Percentiles rank a stretch among this genome's conserved stretches.
These are phyloP conservation scores for Monopterus albus DNA, from an alignment of 2,113 vertebrate genomes.

Conservation along the genomic window DNA sequence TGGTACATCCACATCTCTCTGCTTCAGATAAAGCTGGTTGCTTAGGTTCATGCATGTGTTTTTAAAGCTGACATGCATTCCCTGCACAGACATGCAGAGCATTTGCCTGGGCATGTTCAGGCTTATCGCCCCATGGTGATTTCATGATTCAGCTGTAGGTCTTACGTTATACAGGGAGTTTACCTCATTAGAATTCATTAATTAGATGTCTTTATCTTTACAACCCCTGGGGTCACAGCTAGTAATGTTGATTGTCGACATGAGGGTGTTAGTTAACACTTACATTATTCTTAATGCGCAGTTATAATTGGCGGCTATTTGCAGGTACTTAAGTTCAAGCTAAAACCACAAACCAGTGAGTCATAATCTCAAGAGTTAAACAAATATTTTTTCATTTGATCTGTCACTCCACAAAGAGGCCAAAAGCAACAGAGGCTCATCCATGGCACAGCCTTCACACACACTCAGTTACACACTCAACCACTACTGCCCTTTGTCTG, in stretches of 20 bases:
- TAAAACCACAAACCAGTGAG: conserved; percentile 14
- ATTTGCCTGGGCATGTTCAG: conserved; percentile 63
- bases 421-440: conserved; percentile 8
- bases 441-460: conserved; percentile 12
- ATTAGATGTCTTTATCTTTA: conserved; percentile 18
- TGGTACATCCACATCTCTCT: conserved; percentile 25
- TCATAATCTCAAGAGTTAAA: conserved; percentile 24
- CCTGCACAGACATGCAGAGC: conserved; percentile 34
- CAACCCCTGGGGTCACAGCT: neutral
- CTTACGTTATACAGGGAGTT: conserved; percentile 4
- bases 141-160: conserved; percentile 19
- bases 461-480: neutral
- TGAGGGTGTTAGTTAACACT: neutral
- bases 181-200: conserved; percentile 15
- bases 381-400: conserved; percentile 19
- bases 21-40: conserved; percentile 10
- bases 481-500: conserved; percentile 4
- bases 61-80: conserved; percentile 50
- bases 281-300: conserved; percentile 7
- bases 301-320: conserved; percentile 15
- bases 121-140: conserved; percentile 48
- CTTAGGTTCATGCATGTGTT: conserved; percentile 18
- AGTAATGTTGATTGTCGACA: neutral
- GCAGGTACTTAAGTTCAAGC: conserved; percentile 7
- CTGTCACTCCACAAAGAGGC: conserved; percentile 9